Evolutionary conservation across 2,888 invertebrate genomes (phyloP).

Genomic region (Dicranocentrus wangi): DNA sequence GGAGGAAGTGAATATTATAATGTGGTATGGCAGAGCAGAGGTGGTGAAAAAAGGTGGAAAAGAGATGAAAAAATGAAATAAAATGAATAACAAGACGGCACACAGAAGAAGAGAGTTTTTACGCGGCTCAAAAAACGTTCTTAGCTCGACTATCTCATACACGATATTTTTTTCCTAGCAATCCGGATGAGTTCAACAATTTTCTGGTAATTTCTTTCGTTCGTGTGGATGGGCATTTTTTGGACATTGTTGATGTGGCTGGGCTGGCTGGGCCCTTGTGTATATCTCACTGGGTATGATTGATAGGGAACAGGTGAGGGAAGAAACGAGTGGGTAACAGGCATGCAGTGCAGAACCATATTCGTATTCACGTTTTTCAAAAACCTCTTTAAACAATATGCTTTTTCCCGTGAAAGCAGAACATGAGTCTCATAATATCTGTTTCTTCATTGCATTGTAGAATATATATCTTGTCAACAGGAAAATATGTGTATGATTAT

Average conservation of each 20-base stretch:
- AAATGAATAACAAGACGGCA: constrained; percentile 53
- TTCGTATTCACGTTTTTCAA: constrained; percentile 16
- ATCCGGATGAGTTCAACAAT: constrained; percentile 52
- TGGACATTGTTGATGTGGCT: constrained; percentile 37
- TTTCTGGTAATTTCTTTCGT: constrained; percentile 38
- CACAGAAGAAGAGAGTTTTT: constrained; percentile 2
- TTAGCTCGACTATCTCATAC: neutral
- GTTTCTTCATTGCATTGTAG: constrained; percentile 31
- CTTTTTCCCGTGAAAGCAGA: constrained; percentile 56
- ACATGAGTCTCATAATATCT: constrained; percentile 28
- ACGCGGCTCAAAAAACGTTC: constrained; percentile 6
- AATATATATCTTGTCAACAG: constrained; percentile 36
- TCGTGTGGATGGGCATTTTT: constrained; percentile 39
- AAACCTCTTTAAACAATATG: constrained; percentile 10
- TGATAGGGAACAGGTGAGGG: constrained; percentile 63
- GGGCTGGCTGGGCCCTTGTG: constrained; percentile 42
- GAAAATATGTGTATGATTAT: neutral
- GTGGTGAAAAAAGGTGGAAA: constrained; percentile 62
- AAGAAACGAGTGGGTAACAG: constrained; percentile 17
- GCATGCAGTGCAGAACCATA: constrained; percentile 8
- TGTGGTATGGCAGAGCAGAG: constrained; percentile 36
- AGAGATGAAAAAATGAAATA: constrained; percentile 39
- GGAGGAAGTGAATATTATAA: constrained; percentile 11
- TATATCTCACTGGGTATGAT: constrained; percentile 46
- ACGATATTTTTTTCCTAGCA: constrained; percentile 18